Conservation (phyloP, 2,113 vertebrate genomes). For the Takifugu flavidus region DNA sequence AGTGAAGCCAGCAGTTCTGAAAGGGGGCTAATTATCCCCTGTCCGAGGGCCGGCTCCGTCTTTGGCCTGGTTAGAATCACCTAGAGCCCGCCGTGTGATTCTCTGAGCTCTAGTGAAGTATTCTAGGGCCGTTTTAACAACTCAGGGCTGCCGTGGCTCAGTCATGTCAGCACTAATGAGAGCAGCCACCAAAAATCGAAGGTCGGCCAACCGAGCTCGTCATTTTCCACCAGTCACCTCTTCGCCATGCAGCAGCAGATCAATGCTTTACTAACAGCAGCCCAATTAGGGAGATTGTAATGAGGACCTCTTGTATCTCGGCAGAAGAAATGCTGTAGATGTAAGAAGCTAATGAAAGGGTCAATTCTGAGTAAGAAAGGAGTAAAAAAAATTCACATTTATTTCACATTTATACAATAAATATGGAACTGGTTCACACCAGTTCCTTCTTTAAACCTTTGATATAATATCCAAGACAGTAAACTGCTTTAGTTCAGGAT, state of each 20-base stretch:
- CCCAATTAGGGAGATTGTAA: constrained; percentile 54
- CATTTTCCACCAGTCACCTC: constrained; percentile 42
- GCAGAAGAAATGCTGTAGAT: constrained; percentile 32
- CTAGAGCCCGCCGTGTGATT: constrained; percentile 30
- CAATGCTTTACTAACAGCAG: constrained; percentile 46
- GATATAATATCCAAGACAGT: too few relatives aligned
- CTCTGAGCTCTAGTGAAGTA: constrained; percentile 8
- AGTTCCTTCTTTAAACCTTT: background rate
- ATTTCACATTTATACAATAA: too few relatives aligned
- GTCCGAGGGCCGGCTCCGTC: constrained; percentile 34
- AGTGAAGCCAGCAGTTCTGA: constrained; percentile 53
- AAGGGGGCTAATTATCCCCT: constrained; percentile 62
- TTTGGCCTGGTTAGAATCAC: constrained; percentile 51
- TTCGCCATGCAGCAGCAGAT: constrained; percentile 41
- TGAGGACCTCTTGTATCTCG: constrained; percentile 48
- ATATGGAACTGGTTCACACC: background rate
- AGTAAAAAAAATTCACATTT: background rate
- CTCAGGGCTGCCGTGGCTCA: constrained; percentile 23
- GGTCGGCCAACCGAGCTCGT: constrained; percentile 33
- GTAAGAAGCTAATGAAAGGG: constrained; percentile 33
- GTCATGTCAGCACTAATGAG: constrained; percentile 66
- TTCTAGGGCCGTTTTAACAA: constrained; percentile 26
- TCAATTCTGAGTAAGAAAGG: background rate
- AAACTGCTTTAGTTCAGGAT: too few relatives aligned
- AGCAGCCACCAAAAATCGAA: constrained; percentile 52